A percentile compares a stretch with the other conserved stretches of the same genome.
phyloP scores from a whole-genome alignment of 1,140 invertebrate genomes.

The Drosophila repleta region DNA sequence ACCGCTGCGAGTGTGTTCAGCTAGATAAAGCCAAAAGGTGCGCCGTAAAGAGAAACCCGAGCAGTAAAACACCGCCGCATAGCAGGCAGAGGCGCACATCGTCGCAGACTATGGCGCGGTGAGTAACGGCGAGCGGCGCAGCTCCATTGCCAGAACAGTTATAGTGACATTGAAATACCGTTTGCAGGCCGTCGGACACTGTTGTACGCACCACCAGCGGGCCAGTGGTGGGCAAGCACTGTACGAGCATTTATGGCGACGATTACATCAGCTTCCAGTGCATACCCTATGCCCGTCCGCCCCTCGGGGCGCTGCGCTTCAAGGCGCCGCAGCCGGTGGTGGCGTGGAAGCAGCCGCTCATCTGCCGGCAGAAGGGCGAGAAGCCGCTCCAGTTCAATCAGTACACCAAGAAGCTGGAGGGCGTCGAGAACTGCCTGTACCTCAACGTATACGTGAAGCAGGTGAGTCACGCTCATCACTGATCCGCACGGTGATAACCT shows the following conservation, averaged over 20 bases:
- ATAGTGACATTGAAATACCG: background rate
- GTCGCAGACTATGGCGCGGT: constrained; percentile 41
- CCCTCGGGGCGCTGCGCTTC: constrained; percentile 86
- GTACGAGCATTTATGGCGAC: constrained; percentile 61
- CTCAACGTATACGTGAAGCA: constrained; percentile 85
- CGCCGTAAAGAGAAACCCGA: background rate
- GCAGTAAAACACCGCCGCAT: background rate
- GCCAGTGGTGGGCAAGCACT: constrained; percentile 46
- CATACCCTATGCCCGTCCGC: constrained; percentile 88
- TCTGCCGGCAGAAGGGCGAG: constrained; percentile 62
- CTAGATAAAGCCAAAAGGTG: constrained; percentile 38
- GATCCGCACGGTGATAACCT: background rate
- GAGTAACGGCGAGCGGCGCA: constrained; percentile 5
- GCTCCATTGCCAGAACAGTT: background rate
- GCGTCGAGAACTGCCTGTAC: constrained; percentile 85
- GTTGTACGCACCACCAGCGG: constrained; percentile 48
- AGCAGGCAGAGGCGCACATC: constrained; percentile 17
- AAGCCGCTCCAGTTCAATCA: constrained; percentile 69
- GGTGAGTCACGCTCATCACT: no score
- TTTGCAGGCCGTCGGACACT: background rate
- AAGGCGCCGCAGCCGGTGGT: constrained; percentile 85
- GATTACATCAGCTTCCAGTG: constrained; percentile 84
- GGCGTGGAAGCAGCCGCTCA: constrained; percentile 84
- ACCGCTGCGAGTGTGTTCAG: constrained; percentile 48
- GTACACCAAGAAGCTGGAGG: constrained; percentile 44